Conservation (phyloP, 2,888 invertebrate species). For the Pyralis farinalis region DNA sequence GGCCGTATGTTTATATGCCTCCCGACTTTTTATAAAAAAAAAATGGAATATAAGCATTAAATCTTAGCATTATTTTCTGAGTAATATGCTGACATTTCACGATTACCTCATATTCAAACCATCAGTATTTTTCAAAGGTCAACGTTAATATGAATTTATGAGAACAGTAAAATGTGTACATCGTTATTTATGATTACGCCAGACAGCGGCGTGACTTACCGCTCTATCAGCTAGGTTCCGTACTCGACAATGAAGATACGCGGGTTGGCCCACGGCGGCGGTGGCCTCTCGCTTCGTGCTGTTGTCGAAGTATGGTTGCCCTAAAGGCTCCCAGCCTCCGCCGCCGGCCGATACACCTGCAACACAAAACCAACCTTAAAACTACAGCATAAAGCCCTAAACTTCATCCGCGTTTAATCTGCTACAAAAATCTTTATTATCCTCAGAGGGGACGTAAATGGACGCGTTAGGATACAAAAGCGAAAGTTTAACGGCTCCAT, state of each 20-base stretch:
- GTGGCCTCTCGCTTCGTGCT: constrained; percentile 91
- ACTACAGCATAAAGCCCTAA: not conserved
- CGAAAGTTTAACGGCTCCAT: constrained; percentile 10
- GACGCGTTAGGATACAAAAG: constrained; percentile 9
- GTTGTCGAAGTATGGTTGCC: constrained; percentile 94
- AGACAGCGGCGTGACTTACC: constrained; percentile 78
- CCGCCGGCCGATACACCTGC: constrained; percentile 75
- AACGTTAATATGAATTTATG: too few relatives aligned
- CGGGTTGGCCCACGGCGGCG: constrained; percentile 93
- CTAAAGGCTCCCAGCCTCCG: constrained; percentile 86
- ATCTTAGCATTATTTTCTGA: too few relatives aligned
- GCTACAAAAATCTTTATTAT: constrained; percentile 3
- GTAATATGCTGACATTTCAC: too few relatives aligned
- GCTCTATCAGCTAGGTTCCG: constrained; percentile 93
- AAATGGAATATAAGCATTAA: too few relatives aligned
- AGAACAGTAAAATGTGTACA: too few relatives aligned
- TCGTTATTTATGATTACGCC: not conserved
- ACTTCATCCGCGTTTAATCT: not conserved
- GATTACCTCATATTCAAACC: too few relatives aligned
- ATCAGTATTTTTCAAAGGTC: too few relatives aligned
- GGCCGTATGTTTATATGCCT: too few relatives aligned
- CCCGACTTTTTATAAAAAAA: too few relatives aligned
- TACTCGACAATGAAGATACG: constrained; percentile 91
- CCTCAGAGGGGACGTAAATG: constrained; percentile 5
- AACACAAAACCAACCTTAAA: constrained; percentile 10